phyloP scores from a whole-genome alignment of 2,113 vertebrate genomes.

The Urocynchramus pylzowi region DNA sequence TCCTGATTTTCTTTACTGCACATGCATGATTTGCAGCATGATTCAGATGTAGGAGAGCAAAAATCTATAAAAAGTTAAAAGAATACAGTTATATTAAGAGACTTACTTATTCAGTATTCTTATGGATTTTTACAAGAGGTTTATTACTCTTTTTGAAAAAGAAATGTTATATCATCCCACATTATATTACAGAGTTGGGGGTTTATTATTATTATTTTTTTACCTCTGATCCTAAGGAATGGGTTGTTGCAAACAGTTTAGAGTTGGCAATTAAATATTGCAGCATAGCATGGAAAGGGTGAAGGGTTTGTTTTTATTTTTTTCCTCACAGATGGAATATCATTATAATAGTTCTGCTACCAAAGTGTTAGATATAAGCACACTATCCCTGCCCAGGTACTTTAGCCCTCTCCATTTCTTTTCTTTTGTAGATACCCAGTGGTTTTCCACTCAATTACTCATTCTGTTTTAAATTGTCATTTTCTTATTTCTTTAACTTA shows the following conservation, averaged over 20 bases:
- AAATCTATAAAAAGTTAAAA: background rate
- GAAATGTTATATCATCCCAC: background rate
- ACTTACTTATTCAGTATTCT: background rate
- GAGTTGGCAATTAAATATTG: background rate
- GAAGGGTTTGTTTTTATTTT: rapidly evolving
- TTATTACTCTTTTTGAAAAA: background rate
- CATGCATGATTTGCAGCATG: background rate
- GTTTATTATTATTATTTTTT: background rate
- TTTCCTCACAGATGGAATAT: background rate
- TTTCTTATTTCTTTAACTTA: background rate
- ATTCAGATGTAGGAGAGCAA: background rate
- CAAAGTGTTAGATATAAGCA: background rate
- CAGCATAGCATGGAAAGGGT: background rate
- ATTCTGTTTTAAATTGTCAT: background rate
- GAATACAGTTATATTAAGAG: background rate
- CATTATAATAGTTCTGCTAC: background rate
- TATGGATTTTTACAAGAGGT: background rate
- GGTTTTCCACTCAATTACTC: background rate
- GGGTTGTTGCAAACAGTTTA: background rate
- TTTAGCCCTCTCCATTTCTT: background rate
- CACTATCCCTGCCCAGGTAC: background rate
- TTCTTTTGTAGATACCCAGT: background rate
- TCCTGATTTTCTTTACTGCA: background rate
- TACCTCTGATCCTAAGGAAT: background rate
- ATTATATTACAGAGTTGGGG: too few relatives aligned